Evolutionary conservation across 2,797 vertebrate species (phyloP).

Genomic region (Cyprinodon diabolis): DNA sequence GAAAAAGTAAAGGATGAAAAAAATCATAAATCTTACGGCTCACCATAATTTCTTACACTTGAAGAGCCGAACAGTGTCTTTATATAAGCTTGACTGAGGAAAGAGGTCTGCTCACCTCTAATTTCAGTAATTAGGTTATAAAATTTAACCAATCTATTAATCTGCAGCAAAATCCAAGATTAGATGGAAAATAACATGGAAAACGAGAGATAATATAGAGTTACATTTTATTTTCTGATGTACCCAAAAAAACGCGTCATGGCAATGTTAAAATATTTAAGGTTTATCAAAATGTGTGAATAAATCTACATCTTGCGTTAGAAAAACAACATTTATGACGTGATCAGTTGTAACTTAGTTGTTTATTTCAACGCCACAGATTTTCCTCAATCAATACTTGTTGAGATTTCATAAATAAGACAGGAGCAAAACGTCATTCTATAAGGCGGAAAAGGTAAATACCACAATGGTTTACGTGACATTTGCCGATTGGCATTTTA

Average conservation of each 20-base stretch:
- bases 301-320: background rate
- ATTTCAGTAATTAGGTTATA: background rate
- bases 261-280: background rate
- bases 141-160: background rate
- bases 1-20: conserved; percentile 6
- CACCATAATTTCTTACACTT: background rate
- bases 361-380: background rate
- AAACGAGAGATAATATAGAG: background rate
- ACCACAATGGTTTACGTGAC: background rate
- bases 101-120: background rate
- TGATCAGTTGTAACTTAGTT: background rate
- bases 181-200: background rate
- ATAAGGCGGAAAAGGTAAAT: background rate
- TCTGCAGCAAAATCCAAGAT: background rate
- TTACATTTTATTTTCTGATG: background rate
- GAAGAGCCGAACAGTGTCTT: background rate
- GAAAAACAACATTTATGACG: background rate
- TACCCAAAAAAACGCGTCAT: background rate
- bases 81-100: background rate
- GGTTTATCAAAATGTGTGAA: background rate
- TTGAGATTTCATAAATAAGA: background rate
- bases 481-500: background rate
- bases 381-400: background rate
- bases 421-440: background rate
- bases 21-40: background rate